Evolutionary conservation across 2,797 vertebrate genomes (phyloP).

Genomic region (Enteromius argenteus): DNA sequence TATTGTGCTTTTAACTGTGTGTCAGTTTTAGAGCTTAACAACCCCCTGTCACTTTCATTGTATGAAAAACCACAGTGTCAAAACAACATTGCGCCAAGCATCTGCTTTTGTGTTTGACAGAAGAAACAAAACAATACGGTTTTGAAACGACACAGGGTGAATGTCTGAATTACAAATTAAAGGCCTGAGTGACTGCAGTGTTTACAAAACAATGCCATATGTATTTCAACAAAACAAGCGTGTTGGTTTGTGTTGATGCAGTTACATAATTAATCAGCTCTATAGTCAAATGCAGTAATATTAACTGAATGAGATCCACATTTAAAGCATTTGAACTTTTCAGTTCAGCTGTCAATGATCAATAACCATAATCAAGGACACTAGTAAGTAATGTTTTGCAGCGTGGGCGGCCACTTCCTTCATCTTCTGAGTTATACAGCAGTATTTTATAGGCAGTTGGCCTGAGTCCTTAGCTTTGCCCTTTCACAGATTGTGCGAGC

Average conservation of each 20-base stretch:
- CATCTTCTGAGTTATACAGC: not conserved
- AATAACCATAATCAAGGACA: not conserved
- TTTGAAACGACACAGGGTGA: not conserved
- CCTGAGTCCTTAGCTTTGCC: constrained; percentile 2
- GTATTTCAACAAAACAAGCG: not conserved
- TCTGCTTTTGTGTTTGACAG: constrained; percentile 9
- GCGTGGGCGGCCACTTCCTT: not conserved
- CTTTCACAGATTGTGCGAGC: constrained; percentile 26
- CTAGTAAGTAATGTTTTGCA: not conserved
- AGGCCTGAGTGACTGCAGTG: not conserved
- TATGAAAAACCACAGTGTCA: not conserved
- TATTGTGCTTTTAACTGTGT: not conserved
- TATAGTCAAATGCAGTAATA: not conserved
- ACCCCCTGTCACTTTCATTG: not conserved
- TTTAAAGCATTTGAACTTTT: constrained; percentile 11
- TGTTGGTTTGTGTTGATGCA: not conserved
- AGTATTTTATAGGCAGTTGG: constrained; percentile 12
- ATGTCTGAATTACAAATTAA: not conserved
- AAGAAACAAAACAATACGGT: not conserved
- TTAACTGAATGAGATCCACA: not conserved
- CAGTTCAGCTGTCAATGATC: not conserved
- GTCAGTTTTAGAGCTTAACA: constrained; percentile 1
- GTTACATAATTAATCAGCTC: not conserved
- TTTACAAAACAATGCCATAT: constrained; percentile 1
- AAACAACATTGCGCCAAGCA: constrained; percentile 1